These are phyloP conservation scores for Smittia aterrima DNA, from an alignment of 2,888 invertebrate genomes.

Conservation along the genomic window DNA sequence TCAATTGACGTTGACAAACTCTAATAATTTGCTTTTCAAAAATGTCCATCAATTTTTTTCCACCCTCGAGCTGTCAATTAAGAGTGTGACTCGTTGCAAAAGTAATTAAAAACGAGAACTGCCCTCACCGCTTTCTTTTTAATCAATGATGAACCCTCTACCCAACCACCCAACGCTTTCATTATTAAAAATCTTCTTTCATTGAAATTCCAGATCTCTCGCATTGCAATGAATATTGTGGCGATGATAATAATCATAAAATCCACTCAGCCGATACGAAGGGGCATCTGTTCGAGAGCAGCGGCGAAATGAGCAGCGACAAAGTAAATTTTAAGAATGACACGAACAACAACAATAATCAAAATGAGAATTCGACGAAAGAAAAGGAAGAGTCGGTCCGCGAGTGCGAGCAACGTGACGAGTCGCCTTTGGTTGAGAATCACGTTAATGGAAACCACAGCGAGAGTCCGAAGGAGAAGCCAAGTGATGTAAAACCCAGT, in stretches of 20 bases:
- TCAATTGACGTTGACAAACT: neutral
- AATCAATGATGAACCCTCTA: slow-evolving; percentile 9
- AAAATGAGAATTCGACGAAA: neutral
- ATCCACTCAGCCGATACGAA: slow-evolving; percentile 34
- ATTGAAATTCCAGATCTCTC: slow-evolving; percentile 28
- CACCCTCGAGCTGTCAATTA: neutral
- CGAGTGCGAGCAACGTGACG: slow-evolving; percentile 15
- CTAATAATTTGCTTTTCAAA: neutral
- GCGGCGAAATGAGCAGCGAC: neutral
- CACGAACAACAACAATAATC: slow-evolving; percentile 27
- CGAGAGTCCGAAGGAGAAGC: slow-evolving; percentile 22
- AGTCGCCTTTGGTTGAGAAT: neutral
- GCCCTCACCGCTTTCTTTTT: neutral
- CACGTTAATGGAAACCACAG: slow-evolving; percentile 12
- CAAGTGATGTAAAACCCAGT: neutral
- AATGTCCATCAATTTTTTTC: slow-evolving; percentile 8
- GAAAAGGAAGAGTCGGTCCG: slow-evolving; percentile 6
- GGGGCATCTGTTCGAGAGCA: slow-evolving; percentile 37
- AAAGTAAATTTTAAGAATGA: slow-evolving; percentile 32
- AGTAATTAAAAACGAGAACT: slow-evolving; percentile 15
- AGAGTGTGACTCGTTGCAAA: neutral
- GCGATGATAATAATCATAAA: slow-evolving; percentile 33
- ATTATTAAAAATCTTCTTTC: slow-evolving; percentile 25
- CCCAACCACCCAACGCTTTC: neutral
- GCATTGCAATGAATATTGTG: slow-evolving; percentile 29